Conservation (phyloP, 1,140 invertebrate genomes). For the Phenacoccus solenopsis region DNA sequence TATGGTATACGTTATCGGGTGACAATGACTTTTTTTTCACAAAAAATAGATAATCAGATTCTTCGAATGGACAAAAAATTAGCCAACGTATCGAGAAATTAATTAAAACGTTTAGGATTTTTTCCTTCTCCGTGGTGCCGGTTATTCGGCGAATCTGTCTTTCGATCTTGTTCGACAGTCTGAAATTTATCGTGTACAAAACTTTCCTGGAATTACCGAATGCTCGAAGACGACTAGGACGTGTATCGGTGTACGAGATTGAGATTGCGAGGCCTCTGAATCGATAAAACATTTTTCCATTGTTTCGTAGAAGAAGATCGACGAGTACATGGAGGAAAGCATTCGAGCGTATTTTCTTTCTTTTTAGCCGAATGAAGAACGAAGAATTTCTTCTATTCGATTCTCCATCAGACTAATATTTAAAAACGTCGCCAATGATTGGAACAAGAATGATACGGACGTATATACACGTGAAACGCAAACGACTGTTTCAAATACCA, state of each 20-base stretch:
- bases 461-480: not conserved
- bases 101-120: no score
- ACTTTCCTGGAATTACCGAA: not conserved
- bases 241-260: not conserved
- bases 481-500: conserved; percentile 13
- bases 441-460: conserved; percentile 13
- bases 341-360: not conserved
- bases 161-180: no score
- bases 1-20: no score
- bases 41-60: no score
- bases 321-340: not conserved
- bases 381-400: conserved; percentile 15
- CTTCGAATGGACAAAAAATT: no score
- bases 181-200: no score
- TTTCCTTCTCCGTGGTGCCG: no score
- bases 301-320: no score
- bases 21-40: no score
- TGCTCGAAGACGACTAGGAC: no score
- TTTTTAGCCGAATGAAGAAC: not conserved
- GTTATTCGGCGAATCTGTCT: no score
- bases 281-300: not conserved
- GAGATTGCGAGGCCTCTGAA: not conserved
- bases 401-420: conserved; percentile 1
- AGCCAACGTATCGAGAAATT: no score
- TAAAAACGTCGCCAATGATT: not conserved